These are phyloP conservation scores for Lasioglossum calceatum DNA, from an alignment of 2,888 invertebrate genomes.

Conservation along the genomic window DNA sequence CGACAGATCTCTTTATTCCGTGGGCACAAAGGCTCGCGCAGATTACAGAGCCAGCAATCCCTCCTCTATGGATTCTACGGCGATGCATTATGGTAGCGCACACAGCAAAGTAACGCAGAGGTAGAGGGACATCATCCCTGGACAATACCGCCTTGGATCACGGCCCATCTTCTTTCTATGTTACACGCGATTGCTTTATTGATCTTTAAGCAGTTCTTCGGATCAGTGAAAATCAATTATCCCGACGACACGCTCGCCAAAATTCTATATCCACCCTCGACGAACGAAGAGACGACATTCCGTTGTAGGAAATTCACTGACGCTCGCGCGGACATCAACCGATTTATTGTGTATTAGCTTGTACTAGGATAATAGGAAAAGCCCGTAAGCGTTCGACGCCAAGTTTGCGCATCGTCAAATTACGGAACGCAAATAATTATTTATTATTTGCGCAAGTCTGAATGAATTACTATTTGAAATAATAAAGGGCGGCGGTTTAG, in stretches of 20 bases:
- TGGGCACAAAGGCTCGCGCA: constrained; percentile 81
- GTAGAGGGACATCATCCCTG: constrained; percentile 78
- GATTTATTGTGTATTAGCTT: neutral
- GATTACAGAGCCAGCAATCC: constrained; percentile 82
- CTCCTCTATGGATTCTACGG: constrained; percentile 78
- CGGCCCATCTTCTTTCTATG: constrained; percentile 21
- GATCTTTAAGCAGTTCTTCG: constrained; percentile 38
- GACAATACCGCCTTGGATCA: constrained; percentile 76
- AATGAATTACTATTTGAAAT: too few relatives aligned
- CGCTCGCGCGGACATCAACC: neutral
- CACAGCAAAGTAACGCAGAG: constrained; percentile 76
- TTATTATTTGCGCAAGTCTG: too few relatives aligned
- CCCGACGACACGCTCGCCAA: neutral
- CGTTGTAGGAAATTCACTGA: neutral
- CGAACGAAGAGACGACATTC: neutral
- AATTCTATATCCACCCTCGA: neutral
- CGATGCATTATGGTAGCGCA: constrained; percentile 77
- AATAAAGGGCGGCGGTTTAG: too few relatives aligned
- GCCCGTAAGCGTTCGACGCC: neutral
- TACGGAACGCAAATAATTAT: too few relatives aligned
- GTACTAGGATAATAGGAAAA: neutral
- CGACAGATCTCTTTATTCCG: constrained; percentile 80
- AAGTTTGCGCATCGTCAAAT: neutral
- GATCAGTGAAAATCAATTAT: constrained; percentile 37
- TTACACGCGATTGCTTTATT: constrained; percentile 20